phyloP scores from a whole-genome alignment of 2,113 vertebrate species.

The Peromyscus polionotus region DNA sequence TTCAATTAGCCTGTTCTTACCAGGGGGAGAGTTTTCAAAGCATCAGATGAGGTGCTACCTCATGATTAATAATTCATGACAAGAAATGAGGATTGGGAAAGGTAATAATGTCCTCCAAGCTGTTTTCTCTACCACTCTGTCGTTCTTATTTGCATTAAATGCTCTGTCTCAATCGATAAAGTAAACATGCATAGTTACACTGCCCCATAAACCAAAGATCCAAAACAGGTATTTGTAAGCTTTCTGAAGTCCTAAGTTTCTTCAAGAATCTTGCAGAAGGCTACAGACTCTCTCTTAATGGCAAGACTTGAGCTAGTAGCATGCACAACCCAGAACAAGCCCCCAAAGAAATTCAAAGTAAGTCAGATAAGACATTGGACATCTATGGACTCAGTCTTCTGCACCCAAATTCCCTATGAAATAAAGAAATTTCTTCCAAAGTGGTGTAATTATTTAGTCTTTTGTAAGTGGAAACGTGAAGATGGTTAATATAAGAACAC shows the following conservation, averaged over 20 bases:
- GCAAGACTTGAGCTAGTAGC: neutral
- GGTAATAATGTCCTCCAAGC: constrained; percentile 78
- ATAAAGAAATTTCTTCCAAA: neutral
- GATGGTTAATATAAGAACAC: neutral
- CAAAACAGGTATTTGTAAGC: constrained; percentile 67
- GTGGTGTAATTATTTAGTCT: constrained; percentile 32
- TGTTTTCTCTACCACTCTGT: constrained; percentile 70
- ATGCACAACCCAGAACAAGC: neutral
- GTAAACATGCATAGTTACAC: constrained; percentile 71
- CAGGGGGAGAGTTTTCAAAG: constrained; percentile 80
- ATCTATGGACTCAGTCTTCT: neutral
- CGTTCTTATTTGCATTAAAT: constrained; percentile 72
- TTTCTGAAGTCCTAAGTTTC: constrained; percentile 53
- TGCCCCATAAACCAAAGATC: constrained; percentile 76
- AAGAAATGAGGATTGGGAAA: constrained; percentile 76
- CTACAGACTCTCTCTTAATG: neutral
- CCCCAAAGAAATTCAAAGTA: constrained; percentile 8
- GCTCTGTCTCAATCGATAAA: constrained; percentile 72
- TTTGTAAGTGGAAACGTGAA: neutral
- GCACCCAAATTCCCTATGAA: neutral
- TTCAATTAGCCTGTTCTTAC: constrained; percentile 81
- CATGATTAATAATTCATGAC: constrained; percentile 84
- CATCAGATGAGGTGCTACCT: constrained; percentile 78
- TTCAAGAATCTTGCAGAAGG: constrained; percentile 61
- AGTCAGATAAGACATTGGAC: neutral